Conservation (phyloP, 2,888 invertebrate species). For the Pristionchus mayeri region DNA sequence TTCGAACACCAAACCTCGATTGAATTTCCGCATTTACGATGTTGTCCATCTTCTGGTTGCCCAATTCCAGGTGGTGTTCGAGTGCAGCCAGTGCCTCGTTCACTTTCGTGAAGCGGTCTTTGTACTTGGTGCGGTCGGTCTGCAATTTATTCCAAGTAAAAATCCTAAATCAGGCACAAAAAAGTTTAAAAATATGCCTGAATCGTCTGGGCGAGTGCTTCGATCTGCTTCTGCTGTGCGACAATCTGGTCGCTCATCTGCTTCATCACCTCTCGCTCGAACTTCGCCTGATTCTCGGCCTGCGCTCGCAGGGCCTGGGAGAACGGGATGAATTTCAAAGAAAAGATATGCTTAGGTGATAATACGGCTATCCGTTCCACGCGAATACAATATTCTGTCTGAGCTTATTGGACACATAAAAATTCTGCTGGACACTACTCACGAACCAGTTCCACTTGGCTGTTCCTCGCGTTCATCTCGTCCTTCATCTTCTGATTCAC, state of each 20-base stretch:
- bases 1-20: constrained; percentile 59
- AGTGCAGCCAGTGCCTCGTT: constrained; percentile 73
- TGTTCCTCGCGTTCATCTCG: constrained; percentile 61
- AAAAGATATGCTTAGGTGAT: neutral
- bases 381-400: too few relatives aligned
- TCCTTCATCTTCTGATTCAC: constrained; percentile 68
- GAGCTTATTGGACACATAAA: too few relatives aligned
- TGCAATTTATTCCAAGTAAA: constrained; percentile 36
- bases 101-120: constrained; percentile 72
- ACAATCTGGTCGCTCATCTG: constrained; percentile 60
- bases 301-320: constrained; percentile 65
- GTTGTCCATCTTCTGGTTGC: constrained; percentile 74
- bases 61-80: constrained; percentile 72
- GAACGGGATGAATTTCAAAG: neutral
- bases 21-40: constrained; percentile 66
- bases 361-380: too few relatives aligned
- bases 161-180: too few relatives aligned
- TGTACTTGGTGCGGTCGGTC: constrained; percentile 69
- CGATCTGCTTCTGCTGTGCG: constrained; percentile 60
- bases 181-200: constrained; percentile 47
- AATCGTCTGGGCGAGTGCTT: constrained; percentile 60
- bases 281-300: constrained; percentile 60
- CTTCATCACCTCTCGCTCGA: constrained; percentile 64
- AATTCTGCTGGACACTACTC: too few relatives aligned
- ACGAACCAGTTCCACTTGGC: constrained; percentile 59